Evolutionary conservation across 2,113 vertebrate species (phyloP).

Genomic region (Cottus gobio): DNA sequence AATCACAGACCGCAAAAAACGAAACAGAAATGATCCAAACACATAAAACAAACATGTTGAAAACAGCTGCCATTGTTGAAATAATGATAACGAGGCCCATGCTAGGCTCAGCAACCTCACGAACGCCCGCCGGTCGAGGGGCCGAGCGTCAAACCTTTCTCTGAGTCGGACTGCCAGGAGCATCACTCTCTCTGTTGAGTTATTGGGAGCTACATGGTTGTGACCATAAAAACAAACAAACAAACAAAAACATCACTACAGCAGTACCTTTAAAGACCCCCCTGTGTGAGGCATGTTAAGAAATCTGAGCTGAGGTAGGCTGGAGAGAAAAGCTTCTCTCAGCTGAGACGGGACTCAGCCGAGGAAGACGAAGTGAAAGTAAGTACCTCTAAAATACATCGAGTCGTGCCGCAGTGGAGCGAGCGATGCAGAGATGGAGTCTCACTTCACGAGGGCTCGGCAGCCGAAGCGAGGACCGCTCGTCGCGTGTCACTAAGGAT

Average conservation of each 20-base stretch:
- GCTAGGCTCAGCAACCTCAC: constrained; percentile 68
- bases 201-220: constrained; percentile 66
- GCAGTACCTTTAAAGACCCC: constrained; percentile 80
- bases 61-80: constrained; percentile 86
- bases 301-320: constrained; percentile 86
- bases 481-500: constrained; percentile 55
- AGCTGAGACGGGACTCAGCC: constrained; percentile 70
- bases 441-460: constrained; percentile 67
- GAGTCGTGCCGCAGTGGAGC: constrained; percentile 41
- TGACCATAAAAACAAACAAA: constrained; percentile 40
- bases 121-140: constrained; percentile 45
- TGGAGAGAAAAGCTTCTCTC: constrained; percentile 75
- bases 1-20: constrained; percentile 48
- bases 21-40: constrained; percentile 47
- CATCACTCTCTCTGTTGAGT: constrained; percentile 46
- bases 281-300: constrained; percentile 70
- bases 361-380: constrained; percentile 58
- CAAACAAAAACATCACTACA: constrained; percentile 59
- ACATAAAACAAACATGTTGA: constrained; percentile 53
- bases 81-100: constrained; percentile 79
- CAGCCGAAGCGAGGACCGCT: constrained; percentile 54
- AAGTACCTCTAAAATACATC: constrained; percentile 72
- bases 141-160: constrained; percentile 55
- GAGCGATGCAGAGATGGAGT: constrained; percentile 43
- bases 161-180: constrained; percentile 29